These are phyloP conservation scores for Molossus molossus DNA, from an alignment of 2,797 vertebrate species.

Conservation along the genomic window DNA sequence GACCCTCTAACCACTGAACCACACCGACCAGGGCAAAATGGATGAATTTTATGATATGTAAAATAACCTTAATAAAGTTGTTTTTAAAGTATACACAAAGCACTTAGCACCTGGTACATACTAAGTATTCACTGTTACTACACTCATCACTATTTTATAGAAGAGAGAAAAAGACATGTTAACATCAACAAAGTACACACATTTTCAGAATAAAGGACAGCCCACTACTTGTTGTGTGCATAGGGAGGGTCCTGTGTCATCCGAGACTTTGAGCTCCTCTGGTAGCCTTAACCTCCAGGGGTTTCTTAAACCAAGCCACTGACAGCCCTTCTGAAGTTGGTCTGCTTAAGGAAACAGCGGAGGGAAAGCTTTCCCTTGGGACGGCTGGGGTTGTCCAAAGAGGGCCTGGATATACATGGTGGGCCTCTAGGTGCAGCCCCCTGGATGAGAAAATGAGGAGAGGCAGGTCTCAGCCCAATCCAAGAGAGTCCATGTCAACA, in stretches of 20 bases:
- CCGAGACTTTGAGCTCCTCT: background rate
- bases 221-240: background rate
- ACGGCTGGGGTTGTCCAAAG: background rate
- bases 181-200: background rate
- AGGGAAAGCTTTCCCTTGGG: background rate
- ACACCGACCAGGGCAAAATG: background rate
- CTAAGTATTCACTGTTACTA: background rate
- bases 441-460: background rate
- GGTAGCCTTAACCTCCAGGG: background rate
- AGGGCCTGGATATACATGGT: background rate
- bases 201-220: background rate
- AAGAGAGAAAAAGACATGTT: background rate
- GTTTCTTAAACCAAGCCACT: background rate
- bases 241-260: background rate
- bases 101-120: background rate
- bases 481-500: background rate
- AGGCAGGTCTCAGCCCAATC: background rate
- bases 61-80: constrained; percentile 5
- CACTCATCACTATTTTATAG: background rate
- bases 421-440: background rate
- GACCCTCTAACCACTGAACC: no score
- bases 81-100: background rate
- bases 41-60: background rate
- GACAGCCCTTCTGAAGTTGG: background rate
- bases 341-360: background rate